Evolutionary conservation across 2,113 vertebrate species (phyloP).

Genomic region (Saguinus midas): DNA sequence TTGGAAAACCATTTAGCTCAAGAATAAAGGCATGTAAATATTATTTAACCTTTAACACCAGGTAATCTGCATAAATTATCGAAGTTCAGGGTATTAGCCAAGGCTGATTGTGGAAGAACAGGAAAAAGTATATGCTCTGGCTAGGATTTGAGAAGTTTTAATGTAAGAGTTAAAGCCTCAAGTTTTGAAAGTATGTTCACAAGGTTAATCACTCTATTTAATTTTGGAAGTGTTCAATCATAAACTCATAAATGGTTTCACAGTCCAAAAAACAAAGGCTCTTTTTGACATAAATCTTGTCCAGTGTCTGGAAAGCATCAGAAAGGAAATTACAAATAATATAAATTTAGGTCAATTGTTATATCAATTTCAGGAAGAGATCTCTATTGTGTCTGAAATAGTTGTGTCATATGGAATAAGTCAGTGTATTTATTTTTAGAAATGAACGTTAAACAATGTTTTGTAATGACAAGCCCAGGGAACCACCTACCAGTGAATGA

Average conservation of each 20-base stretch:
- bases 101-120: not conserved
- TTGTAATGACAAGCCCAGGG: not conserved
- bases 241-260: not conserved
- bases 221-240: not conserved
- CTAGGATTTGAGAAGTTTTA: not conserved
- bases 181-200: not conserved
- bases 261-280: not conserved
- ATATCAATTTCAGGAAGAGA: not conserved
- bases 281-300: not conserved
- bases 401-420: not conserved
- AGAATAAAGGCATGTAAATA: not conserved
- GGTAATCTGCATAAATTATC: not conserved
- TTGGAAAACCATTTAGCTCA: not conserved
- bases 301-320: not conserved
- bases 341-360: not conserved
- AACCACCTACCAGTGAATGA: not conserved
- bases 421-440: not conserved
- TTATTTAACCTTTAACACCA: not conserved
- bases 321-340: not conserved
- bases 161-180: not conserved
- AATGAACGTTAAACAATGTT: not conserved
- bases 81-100: not conserved
- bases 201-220: not conserved
- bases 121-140: not conserved
- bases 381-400: not conserved